Percentiles rank a stretch among this genome's conserved stretches.
phyloP scores from a whole-genome alignment of 2,113 vertebrate species.

The Ailuropoda melanoleuca region DNA sequence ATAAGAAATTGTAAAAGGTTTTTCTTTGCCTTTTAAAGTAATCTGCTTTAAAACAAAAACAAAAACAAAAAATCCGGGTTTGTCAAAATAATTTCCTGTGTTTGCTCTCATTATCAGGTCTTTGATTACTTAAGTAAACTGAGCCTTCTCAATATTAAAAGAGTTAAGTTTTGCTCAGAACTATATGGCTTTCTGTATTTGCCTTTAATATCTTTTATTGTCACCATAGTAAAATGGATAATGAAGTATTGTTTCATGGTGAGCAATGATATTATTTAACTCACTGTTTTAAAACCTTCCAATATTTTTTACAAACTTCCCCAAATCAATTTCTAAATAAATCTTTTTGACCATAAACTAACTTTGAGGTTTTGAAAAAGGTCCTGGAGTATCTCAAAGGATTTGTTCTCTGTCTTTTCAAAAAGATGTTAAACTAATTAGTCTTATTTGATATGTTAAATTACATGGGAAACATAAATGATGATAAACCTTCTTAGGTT shows the following conservation, averaged over 20 bases:
- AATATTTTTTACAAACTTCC: background rate
- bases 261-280: background rate
- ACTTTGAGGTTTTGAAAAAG: background rate
- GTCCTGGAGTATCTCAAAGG: background rate
- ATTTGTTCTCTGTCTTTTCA: background rate
- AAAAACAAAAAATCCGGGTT: background rate
- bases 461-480: background rate
- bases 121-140: background rate
- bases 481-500: background rate
- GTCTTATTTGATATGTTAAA: background rate
- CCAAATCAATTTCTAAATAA: background rate
- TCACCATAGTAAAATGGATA: background rate
- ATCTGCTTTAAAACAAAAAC: background rate
- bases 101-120: background rate
- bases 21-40: background rate
- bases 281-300: background rate
- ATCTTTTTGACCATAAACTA: background rate
- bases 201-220: background rate
- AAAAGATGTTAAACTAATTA: background rate
- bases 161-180: background rate
- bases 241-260: background rate
- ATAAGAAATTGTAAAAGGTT: background rate
- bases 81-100: background rate
- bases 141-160: background rate
- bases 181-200: background rate